Evolutionary conservation across 2,113 vertebrate species (phyloP), one percentile per base, ranked within the genome.

Genomic region (Tupaia tana): DNA sequence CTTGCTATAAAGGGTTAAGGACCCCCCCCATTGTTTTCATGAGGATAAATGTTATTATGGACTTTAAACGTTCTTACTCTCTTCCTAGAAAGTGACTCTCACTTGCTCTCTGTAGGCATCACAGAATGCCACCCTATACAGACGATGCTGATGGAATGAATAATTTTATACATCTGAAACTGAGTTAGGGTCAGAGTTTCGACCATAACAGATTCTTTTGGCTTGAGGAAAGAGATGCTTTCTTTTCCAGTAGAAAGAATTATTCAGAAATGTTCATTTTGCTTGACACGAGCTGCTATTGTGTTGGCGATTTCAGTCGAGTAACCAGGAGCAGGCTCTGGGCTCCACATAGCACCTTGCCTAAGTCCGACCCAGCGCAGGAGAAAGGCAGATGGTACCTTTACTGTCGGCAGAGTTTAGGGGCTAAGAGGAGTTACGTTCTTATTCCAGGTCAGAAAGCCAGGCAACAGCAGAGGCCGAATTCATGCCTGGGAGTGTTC

Each of bases 81-180:
- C 2, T 13, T 92, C 70, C 83, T 91, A 78, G 66, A 77, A 24
- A 75, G 56, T 52, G 80, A 85, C 56, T 63, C 85, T 58, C 80
- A 63, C 64, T 85, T 79, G 22, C 25, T 16, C 56, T 70, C 54
- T 82, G 13, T 14, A 31, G 67, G 61, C 19, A 71, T 74, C 86
- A 91, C 78, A 43, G 19, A 83, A 86, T 11, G 52, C n/a, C 29
- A 18, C 19, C n/a, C 34, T 67, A 67, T 20, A 64, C 24, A 24
- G 34, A 67, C 31, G 29, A 22, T 56, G 43, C 22, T 7, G 9
- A 0, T 24, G 10, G 67, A 56, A 83, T 83, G 95, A 89, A 93
- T 94, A 25, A 77, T 86, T 74, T 25, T 34, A n/a, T 52, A 75
- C 16, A 58, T 93, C 34, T 79, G 89, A 79, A 94, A 52, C 14